Conservation (phyloP, 1,140 invertebrate genomes). For the Temnothorax nylanderi region DNA sequence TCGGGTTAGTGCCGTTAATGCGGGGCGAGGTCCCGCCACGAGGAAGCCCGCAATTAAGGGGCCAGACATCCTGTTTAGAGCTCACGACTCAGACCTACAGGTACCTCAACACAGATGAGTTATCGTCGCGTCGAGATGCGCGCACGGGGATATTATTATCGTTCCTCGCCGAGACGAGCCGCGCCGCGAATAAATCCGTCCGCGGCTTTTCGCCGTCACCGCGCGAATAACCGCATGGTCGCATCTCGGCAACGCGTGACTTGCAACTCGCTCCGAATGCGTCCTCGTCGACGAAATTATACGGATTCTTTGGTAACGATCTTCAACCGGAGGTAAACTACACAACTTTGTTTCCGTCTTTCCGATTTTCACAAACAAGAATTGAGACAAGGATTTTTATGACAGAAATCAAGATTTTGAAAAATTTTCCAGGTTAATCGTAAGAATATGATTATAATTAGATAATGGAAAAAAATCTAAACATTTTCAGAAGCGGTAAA, state of each 20-base stretch:
- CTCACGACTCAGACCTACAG: slow-evolving; percentile 34
- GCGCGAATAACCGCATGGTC: not conserved
- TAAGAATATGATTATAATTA: not conserved
- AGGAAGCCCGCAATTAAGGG: slow-evolving; percentile 58
- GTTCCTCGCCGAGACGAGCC: not conserved
- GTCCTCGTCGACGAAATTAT: slow-evolving; percentile 29
- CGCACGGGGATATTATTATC: slow-evolving; percentile 34
- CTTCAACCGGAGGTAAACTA: not conserved
- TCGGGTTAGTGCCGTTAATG: slow-evolving; percentile 30
- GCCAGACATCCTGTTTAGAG: slow-evolving; percentile 55
- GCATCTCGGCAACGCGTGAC: not conserved
- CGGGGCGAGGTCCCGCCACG: slow-evolving; percentile 22
- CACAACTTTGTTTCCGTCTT: not conserved
- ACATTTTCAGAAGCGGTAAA: not conserved
- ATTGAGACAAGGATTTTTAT: not conserved
- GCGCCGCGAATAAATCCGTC: slow-evolving; percentile 33
- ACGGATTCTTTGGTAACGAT: slow-evolving; percentile 24
- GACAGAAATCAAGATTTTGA: not conserved
- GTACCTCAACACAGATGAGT: slow-evolving; percentile 33
- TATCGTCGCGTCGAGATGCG: slow-evolving; percentile 19
- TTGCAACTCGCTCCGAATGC: not conserved
- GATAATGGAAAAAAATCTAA: not conserved
- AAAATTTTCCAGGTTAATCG: not conserved
- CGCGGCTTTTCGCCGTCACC: not conserved
- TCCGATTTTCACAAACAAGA: not conserved